A percentile compares a stretch with the other conserved stretches of the same genome.
These are phyloP conservation scores for Monopis laevigella DNA, from an alignment of 2,888 invertebrate species.

Conservation along the genomic window DNA sequence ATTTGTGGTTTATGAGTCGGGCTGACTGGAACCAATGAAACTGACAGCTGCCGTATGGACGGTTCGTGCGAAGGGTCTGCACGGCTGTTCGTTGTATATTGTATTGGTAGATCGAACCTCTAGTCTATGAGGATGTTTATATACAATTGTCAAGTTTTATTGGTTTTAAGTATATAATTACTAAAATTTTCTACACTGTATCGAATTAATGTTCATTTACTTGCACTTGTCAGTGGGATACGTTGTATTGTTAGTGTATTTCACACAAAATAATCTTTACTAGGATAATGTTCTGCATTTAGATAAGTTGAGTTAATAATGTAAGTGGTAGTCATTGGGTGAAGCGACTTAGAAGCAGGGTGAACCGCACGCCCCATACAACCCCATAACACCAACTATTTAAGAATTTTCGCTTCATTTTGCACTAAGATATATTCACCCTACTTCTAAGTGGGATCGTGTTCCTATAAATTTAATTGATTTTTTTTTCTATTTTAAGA, in stretches of 20 bases:
- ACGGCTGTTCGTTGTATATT: too few species aligned
- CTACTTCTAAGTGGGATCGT: slow-evolving; percentile 16
- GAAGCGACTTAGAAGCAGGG: neutral
- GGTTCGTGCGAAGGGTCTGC: too few species aligned
- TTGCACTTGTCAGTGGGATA: slow-evolving; percentile 2
- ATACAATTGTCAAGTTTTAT: slow-evolving; percentile 38
- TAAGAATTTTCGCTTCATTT: too few species aligned
- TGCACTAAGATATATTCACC: too few species aligned
- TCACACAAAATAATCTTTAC: too few species aligned
- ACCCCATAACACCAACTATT: too few species aligned
- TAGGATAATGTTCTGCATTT: too few species aligned
- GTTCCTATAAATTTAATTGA: slow-evolving; percentile 42
- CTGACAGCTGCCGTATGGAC: too few species aligned
- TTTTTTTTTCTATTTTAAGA: slow-evolving; percentile 28
- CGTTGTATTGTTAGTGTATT: too few species aligned
- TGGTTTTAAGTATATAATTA: slow-evolving; percentile 52
- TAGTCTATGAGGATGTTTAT: too few species aligned
- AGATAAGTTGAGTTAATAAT: too few species aligned
- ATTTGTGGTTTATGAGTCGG: slow-evolving; percentile 28
- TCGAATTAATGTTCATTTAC: slow-evolving; percentile 29
- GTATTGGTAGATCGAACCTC: too few species aligned
- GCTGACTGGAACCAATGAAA: slow-evolving; percentile 47
- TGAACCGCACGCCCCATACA: neutral
- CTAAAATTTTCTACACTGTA: slow-evolving; percentile 62
- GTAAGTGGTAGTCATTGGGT: neutral